phyloP scores from a whole-genome alignment of 2,888 invertebrate species.

The Synanthedon vespiformis region DNA sequence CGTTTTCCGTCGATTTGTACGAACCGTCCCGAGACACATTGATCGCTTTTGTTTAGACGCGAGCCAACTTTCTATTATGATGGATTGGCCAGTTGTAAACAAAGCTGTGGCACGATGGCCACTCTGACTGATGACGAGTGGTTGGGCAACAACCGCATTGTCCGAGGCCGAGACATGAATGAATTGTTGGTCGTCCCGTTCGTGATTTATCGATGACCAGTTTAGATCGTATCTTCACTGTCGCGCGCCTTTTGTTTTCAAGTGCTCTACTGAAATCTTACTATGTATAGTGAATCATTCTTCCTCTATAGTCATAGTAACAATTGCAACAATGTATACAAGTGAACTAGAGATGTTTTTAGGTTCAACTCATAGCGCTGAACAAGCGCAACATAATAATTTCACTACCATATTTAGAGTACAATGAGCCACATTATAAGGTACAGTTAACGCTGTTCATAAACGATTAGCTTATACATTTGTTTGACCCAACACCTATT shows the following conservation, averaged over 20 bases:
- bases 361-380: too few relatives aligned
- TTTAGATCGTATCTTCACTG: neutral
- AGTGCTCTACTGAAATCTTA: neutral
- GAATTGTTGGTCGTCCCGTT: conserved; percentile 14
- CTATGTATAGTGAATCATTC: neutral
- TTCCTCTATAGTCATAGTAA: neutral
- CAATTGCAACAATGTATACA: too few relatives aligned
- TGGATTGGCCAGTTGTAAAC: neutral
- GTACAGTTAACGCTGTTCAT: too few relatives aligned
- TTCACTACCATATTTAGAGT: neutral
- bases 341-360: too few relatives aligned
- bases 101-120: neutral
- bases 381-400: neutral
- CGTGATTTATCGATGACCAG: conserved; percentile 17
- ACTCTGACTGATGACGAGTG: conserved; percentile 1
- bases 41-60: neutral
- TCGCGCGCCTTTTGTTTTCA: neutral
- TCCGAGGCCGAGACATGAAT: conserved; percentile 21
- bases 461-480: too few relatives aligned
- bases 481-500: too few relatives aligned
- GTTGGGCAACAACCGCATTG: neutral
- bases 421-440: neutral
- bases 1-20: neutral
- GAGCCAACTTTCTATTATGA: neutral
- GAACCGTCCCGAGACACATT: neutral